These are phyloP conservation scores for Zygogramma bicolorata DNA, from an alignment of 2,888 invertebrate species.

Conservation along the genomic window DNA sequence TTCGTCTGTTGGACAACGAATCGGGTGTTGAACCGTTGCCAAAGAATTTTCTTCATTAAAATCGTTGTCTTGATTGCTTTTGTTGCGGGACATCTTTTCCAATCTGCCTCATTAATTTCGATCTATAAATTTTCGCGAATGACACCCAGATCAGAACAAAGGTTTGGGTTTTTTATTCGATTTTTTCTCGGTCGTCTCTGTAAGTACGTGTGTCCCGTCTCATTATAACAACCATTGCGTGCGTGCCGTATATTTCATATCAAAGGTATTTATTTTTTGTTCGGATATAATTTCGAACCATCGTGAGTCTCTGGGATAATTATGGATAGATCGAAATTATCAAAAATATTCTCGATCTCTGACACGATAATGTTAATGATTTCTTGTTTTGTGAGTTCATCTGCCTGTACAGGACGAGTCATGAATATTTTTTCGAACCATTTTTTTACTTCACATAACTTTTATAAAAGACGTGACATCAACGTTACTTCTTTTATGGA, in stretches of 20 bases:
- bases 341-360: constrained; percentile 37
- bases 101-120: constrained; percentile 54
- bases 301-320: constrained; percentile 33
- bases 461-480: too few relatives aligned
- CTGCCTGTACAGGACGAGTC: background rate
- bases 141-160: constrained; percentile 39
- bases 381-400: background rate
- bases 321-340: constrained; percentile 40
- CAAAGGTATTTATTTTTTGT: constrained; percentile 15
- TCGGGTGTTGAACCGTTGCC: constrained; percentile 50
- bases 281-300: constrained; percentile 34
- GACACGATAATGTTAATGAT: constrained; percentile 30
- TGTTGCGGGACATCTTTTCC: constrained; percentile 51
- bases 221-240: constrained; percentile 20
- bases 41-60: constrained; percentile 58
- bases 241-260: constrained; percentile 7
- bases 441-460: background rate
- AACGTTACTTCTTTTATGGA: too few relatives aligned
- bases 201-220: constrained; percentile 15
- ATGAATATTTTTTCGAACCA: background rate
- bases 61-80: constrained; percentile 54
- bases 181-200: background rate
- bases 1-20: constrained; percentile 39
- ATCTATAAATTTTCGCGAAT: constrained; percentile 50
- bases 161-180: background rate